phyloP scores from a whole-genome alignment of 2,888 invertebrate species.

The Leptura quadrifasciata region DNA sequence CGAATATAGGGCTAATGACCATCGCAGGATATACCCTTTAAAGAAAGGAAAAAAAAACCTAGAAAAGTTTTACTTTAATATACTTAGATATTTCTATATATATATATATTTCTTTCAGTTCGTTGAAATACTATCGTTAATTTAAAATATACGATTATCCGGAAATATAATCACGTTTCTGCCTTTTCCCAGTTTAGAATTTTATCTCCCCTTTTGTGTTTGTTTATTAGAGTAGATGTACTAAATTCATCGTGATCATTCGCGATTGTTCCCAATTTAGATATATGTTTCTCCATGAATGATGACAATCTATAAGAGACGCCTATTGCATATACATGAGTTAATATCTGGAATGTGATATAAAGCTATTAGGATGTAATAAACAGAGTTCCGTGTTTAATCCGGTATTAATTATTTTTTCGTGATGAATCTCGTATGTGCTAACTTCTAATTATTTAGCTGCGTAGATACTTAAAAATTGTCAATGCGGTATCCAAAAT shows the following conservation, averaged over 20 bases:
- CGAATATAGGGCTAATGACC: too few species aligned
- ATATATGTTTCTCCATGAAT: background rate
- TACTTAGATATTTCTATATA: too few species aligned
- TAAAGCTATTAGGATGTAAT: background rate
- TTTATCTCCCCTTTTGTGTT: background rate
- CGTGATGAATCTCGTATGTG: background rate
- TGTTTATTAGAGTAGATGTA: background rate
- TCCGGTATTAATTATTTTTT: background rate
- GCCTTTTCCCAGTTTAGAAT: background rate
- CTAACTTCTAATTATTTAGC: background rate
- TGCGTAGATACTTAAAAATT: too few species aligned
- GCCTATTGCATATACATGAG: constrained; percentile 4
- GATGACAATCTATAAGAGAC: background rate
- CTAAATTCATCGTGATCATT: background rate
- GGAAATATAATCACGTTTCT: background rate
- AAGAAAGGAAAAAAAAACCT: too few species aligned
- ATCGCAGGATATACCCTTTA: too few species aligned
- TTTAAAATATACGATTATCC: background rate
- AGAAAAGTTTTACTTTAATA: too few species aligned
- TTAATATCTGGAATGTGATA: background rate
- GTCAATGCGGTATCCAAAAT: too few species aligned
- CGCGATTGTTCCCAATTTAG: background rate
- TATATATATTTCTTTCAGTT: too few species aligned
- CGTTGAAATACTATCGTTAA: too few species aligned
- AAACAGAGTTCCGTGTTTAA: background rate